Base-by-base conservation (phyloP, 2,113 vertebrate species). In the Nibea coibor region DNA sequence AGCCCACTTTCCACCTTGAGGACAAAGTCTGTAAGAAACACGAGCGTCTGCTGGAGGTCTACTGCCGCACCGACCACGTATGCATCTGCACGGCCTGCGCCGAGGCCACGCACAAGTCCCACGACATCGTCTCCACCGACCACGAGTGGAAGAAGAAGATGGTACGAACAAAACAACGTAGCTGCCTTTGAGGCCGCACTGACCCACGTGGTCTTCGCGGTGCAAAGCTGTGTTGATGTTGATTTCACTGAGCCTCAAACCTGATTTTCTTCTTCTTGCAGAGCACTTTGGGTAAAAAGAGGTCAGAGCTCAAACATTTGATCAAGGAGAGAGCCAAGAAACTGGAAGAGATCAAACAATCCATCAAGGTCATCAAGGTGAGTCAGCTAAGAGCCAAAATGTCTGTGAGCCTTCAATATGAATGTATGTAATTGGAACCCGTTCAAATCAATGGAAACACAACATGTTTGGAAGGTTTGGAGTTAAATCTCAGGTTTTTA, bases 71-170 rank as follows among this genome's bases (percentile, higher is more conserved):
- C 0, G 97, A 99, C 83, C 94, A 92, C 75, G 58, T 16, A 24
- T 95, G 96, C 77, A 91, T 97, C 87, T 99, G 97, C 93, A 83
- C 88, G 0, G 43, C 88, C 42, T 99, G 98, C 67, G 88, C 93
- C 0, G 82, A 96, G 1, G n/a, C 5, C 58, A 45, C 83, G 3
- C 98, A 98, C 90, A 94, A 88, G 75, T 67, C 6, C 3, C 98
- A 99, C 78, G 92, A 91, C 2, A 67, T 91, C 39, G 92, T 93
- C 82, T 93, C 96, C 65, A 22, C 91, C 0, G 96, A 97, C 65
- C 93, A 93, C 0, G 96, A 96, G 72, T 95, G 94, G 68, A 93
- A 94, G 24, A 93, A 91, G 76, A 95, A 95, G 70, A 88, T 96
- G 95, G 98, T 97, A 86, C 80, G 93, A n/a, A n/a, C n/a, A n/a